A percentile compares a stretch with the other conserved stretches of the same genome.
Conservation (phyloP, 2,113 vertebrate genomes). For the Bucco capensis region DNA sequence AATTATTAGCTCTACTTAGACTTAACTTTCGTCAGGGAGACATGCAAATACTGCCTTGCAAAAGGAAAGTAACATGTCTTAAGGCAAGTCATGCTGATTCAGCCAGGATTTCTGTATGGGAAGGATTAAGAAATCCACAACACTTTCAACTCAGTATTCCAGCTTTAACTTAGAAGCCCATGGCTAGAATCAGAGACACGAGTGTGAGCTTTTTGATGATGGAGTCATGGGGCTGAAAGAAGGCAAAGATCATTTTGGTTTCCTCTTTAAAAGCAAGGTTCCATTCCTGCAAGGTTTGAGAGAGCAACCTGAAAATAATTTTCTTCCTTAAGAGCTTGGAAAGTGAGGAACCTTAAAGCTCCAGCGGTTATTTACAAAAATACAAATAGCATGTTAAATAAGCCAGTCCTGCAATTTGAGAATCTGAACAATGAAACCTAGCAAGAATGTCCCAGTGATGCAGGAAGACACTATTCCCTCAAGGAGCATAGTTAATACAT, state of each 20-base stretch:
- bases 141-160: background rate
- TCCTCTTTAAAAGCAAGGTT: background rate
- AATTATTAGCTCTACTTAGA: conserved; percentile 21
- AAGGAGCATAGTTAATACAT: background rate
- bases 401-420: background rate
- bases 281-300: background rate
- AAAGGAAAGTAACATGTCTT: conserved; percentile 21
- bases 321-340: background rate
- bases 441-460: background rate
- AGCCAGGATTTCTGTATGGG: background rate
- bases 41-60: conserved; percentile 48
- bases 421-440: background rate
- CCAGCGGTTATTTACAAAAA: background rate
- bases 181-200: background rate
- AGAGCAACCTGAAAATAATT: background rate
- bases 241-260: background rate
- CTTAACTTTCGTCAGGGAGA: conserved; percentile 14
- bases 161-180: background rate
- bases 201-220: background rate
- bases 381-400: background rate
- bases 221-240: background rate
- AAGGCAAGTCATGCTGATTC: conserved; percentile 35
- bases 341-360: background rate
- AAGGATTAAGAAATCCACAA: conserved; percentile 28
- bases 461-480: background rate